Conservation (phyloP, 1,140 invertebrate genomes). For the Brachionus manjavacas region DNA sequence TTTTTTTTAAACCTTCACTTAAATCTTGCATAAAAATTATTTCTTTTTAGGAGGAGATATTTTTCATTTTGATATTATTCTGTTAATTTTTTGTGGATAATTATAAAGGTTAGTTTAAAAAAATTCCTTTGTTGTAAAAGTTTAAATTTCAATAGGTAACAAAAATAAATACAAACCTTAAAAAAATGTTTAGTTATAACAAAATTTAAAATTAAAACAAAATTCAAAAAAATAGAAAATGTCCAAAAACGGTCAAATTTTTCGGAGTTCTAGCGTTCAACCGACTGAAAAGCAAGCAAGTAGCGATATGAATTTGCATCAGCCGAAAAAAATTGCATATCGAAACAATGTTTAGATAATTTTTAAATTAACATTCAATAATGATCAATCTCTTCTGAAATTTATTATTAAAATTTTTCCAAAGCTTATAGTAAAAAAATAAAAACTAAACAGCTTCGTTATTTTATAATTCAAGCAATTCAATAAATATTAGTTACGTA, state of each 20-base stretch:
- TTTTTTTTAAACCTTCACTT: too few species aligned
- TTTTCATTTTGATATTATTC: too few species aligned
- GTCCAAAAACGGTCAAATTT: neutral
- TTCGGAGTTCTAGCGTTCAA: constrained; percentile 6
- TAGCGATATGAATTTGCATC: too few species aligned
- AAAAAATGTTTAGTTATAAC: too few species aligned
- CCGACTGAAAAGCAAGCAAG: neutral
- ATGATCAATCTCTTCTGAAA: neutral
- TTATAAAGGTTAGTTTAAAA: too few species aligned
- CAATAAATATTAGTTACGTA: neutral
- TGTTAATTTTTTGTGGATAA: too few species aligned
- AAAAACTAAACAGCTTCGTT: neutral
- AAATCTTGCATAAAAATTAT: too few species aligned
- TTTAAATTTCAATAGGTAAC: too few species aligned
- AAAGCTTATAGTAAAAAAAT: neutral
- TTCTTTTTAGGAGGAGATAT: too few species aligned
- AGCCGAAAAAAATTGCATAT: neutral
- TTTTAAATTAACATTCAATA: neutral
- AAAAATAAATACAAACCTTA: too few species aligned
- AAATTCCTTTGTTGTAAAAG: too few species aligned
- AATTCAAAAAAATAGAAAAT: neutral
- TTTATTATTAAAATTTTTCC: neutral
- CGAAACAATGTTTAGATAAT: neutral
- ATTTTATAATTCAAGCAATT: neutral
- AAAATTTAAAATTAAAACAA: too few species aligned